Percentiles rank a stretch among this genome's conserved stretches.
phyloP scores from a whole-genome alignment of 2,797 vertebrate species.

The Fratercula arctica region DNA sequence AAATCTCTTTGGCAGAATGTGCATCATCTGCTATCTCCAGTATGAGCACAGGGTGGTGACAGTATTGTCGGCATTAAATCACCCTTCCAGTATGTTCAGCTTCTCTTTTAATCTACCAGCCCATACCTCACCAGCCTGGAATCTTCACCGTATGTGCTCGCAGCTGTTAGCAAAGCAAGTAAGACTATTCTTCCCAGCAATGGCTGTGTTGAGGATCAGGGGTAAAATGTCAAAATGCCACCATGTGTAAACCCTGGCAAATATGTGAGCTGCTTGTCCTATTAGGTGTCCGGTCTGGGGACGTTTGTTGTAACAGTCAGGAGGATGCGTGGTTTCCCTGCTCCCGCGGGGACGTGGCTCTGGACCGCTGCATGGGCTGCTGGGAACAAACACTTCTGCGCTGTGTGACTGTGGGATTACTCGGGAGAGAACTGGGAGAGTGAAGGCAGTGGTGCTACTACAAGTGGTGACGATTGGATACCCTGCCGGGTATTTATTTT shows the following conservation, averaged over 20 bases:
- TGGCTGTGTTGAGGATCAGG: neutral
- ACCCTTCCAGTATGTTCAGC: neutral
- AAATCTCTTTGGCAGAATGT: neutral
- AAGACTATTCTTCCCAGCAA: neutral
- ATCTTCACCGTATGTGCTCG: neutral
- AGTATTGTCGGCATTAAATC: neutral
- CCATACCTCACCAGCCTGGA: neutral
- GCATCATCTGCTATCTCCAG: neutral
- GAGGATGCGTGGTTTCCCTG: neutral
- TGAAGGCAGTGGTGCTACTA: neutral
- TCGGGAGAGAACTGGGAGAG: neutral
- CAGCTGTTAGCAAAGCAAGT: neutral
- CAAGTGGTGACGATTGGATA: neutral
- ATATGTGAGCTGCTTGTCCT: neutral
- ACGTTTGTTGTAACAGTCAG: neutral
- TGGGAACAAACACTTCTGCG: neutral
- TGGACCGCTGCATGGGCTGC: neutral
- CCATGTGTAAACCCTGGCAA: neutral
- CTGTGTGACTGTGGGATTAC: neutral
- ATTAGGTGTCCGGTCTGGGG: neutral
- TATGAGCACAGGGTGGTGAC: neutral
- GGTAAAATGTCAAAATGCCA: neutral
- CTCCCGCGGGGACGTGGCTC: neutral
- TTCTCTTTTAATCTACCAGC: neutral
- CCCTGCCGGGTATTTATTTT: neutral